Evolutionary conservation across 2,113 vertebrate genomes (phyloP), one percentile per base, ranked within the genome.

Genomic region (Syngnathus typhle): DNA sequence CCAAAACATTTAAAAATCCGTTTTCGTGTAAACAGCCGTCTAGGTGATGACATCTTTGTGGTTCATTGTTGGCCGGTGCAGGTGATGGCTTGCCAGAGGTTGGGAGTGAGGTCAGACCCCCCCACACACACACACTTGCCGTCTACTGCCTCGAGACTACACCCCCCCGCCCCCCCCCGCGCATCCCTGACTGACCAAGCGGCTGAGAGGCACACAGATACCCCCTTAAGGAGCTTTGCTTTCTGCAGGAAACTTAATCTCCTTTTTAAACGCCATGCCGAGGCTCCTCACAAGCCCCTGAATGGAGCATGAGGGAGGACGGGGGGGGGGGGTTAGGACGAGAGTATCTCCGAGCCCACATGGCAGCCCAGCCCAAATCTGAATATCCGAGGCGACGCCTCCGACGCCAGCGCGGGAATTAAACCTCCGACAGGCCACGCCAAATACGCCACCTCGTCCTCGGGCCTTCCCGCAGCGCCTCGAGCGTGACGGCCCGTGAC

Each of bases 211-310:
- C 88, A 87, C 84, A 89, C 75, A 90, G 91, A 92, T 91, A 91
- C 86, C 88, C 87, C 87, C 87, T 88, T 91, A 92, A 91, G 89
- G 84, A 91, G 91, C 88, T 91, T 92, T 92, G 82, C 90, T 88
- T 89, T 88, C 89, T 80, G 84, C 85, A 90, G 89, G 87, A 90
- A 92, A 92, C 88, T 90, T 93, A 92, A 92, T 91, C 91, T 90
- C 83, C 87, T 90, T 89, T 89, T 90, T 89, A 86, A 90, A 87
- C 89, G 83, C 87, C 85, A 88, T 89, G 85, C 82, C 81, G 80
- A 89, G 87, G 88, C 85, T 90, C 88, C 84, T 87, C 68, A 73
- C 78, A 68, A 80, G 71, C 75, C 83, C 41, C 74, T 90, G 87
- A 91, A 90, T 88, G 80, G 84, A 80, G 80, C 60, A 12, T 4